Conservation (phyloP, 2,888 invertebrate genomes). For the Mesorhabditis belari region DNA sequence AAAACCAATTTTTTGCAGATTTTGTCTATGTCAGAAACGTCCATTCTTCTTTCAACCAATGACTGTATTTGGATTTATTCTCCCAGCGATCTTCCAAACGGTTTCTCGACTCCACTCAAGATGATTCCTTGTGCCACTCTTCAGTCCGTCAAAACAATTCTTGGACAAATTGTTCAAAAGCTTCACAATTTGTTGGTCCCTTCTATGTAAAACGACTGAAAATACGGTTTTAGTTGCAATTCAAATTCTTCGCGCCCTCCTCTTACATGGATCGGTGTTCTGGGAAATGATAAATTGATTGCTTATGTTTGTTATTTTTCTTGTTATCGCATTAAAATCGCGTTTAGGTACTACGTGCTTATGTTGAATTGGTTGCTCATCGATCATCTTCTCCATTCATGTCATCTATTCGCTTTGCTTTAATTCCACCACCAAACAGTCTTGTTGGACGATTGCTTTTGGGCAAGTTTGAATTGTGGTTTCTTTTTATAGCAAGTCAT, state of each 20-base stretch:
- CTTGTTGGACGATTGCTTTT: constrained; percentile 29
- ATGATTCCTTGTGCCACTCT: constrained; percentile 33
- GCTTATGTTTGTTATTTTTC: not conserved
- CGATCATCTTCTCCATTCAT: constrained; percentile 49
- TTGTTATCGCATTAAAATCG: not conserved
- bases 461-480: constrained; percentile 7
- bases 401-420: constrained; percentile 44
- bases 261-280: constrained; percentile 37
- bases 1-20: not conserved
- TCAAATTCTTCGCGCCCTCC: constrained; percentile 47
- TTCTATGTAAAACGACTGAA: not conserved
- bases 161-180: constrained; percentile 36
- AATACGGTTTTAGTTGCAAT: constrained; percentile 43
- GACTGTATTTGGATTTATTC: constrained; percentile 20
- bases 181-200: constrained; percentile 48
- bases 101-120: constrained; percentile 10
- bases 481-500: not conserved
- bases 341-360: constrained; percentile 40
- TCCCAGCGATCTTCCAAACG: constrained; percentile 12
- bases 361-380: constrained; percentile 48
- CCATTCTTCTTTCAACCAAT: not conserved
- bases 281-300: constrained; percentile 48
- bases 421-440: constrained; percentile 40
- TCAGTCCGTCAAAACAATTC: constrained; percentile 25
- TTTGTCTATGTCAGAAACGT: not conserved